phyloP scores from a whole-genome alignment of 2,113 vertebrate species.

The Porphyrio hochstetteri region DNA sequence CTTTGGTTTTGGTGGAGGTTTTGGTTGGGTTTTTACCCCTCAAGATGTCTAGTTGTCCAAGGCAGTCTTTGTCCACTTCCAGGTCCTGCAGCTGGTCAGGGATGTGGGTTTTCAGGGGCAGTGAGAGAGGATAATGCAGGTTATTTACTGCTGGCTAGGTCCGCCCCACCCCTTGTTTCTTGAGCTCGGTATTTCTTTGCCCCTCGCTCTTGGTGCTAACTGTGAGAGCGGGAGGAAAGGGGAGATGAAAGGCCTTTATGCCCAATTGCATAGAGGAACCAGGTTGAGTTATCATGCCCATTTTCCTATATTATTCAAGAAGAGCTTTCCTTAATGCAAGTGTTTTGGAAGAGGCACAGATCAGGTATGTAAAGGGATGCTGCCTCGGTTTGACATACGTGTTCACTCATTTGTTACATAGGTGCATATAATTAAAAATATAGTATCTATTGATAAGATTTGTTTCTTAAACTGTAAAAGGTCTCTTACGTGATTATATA shows the following conservation, averaged over 20 bases:
- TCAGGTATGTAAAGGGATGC: background rate
- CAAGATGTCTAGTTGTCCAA: background rate
- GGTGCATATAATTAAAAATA: background rate
- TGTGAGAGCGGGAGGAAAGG: background rate
- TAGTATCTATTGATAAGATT: background rate
- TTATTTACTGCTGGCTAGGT: background rate
- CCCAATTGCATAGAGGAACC: background rate
- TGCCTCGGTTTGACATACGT: background rate
- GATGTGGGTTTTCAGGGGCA: background rate
- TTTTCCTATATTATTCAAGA: background rate
- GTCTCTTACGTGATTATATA: background rate
- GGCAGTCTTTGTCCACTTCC: background rate
- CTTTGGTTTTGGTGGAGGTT: background rate
- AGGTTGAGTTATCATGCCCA: rapidly evolving
- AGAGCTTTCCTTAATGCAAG: background rate
- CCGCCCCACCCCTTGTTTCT: background rate
- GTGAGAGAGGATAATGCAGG: background rate
- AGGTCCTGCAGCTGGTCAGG: rapidly evolving
- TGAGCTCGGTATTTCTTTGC: background rate
- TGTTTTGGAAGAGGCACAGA: background rate
- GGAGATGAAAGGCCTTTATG: background rate
- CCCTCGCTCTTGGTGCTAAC: background rate
- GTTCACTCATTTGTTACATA: background rate
- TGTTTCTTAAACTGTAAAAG: background rate
- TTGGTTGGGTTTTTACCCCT: rapidly evolving